Conservation (phyloP, 2,797 vertebrate species). For the Falco peregrinus region DNA sequence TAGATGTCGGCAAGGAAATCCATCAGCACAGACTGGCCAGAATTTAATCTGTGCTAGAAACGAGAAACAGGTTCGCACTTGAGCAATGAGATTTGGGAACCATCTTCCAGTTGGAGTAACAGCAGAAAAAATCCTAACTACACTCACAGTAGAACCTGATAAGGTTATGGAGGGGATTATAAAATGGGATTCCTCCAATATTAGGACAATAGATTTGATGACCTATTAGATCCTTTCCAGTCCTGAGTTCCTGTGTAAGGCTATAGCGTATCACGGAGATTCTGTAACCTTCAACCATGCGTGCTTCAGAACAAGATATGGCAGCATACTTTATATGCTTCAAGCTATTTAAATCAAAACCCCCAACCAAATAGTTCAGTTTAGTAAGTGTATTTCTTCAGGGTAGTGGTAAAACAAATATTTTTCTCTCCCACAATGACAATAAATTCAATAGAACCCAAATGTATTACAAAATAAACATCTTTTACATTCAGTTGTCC, state of each 20-base stretch:
- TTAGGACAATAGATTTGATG: not conserved
- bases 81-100: not conserved
- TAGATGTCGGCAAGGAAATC: not conserved
- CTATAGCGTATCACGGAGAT: not conserved
- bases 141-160: not conserved
- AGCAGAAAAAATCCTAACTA: not conserved
- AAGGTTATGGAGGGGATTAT: not conserved
- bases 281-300: not conserved
- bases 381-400: not conserved
- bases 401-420: not conserved
- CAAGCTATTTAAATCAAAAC: not conserved
- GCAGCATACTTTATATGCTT: not conserved
- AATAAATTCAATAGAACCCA: slow-evolving; percentile 8
- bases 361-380: not conserved
- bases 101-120: not conserved
- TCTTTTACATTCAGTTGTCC: slow-evolving; percentile 58
- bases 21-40: not conserved
- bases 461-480: slow-evolving; percentile 40
- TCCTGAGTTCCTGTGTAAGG: not conserved
- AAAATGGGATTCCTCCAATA: not conserved
- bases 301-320: not conserved
- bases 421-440: not conserved
- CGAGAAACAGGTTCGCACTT: not conserved
- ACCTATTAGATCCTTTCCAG: not conserved
- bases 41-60: not conserved